These are phyloP conservation scores for Cuculus canorus DNA, from an alignment of 2,797 vertebrate species.

Conservation along the genomic window DNA sequence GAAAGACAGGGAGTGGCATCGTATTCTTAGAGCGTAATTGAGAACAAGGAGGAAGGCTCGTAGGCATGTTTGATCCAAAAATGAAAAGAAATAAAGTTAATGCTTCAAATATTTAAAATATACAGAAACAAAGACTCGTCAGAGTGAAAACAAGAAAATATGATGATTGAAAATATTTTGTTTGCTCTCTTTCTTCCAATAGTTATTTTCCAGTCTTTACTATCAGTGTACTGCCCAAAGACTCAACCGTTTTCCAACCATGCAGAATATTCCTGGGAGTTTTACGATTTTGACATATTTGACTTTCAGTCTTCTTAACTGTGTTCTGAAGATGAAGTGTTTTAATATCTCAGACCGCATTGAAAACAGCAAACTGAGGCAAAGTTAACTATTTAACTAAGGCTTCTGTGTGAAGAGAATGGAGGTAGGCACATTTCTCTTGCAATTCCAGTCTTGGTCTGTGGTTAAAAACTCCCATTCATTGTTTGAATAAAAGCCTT, in stretches of 20 bases:
- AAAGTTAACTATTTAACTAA: not conserved
- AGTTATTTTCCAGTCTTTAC: not conserved
- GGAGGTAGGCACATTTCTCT: not conserved
- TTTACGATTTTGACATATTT: not conserved
- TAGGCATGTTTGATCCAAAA: not conserved
- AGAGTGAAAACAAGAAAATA: not conserved
- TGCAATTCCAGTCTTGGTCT: not conserved
- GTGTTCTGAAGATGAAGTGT: not conserved
- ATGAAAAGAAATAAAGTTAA: not conserved
- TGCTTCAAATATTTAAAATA: not conserved
- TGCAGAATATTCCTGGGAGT: not conserved
- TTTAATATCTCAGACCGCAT: not conserved
- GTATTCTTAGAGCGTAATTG: not conserved
- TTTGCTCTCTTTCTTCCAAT: not conserved
- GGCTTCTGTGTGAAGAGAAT: not conserved
- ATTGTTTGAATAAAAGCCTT: constrained; percentile 4
- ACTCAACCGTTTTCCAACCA: not conserved
- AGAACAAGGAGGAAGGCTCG: not conserved
- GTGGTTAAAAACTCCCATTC: not conserved
- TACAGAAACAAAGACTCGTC: not conserved
- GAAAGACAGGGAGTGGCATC: not conserved
- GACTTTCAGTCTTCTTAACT: not conserved
- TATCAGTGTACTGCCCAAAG: not conserved
- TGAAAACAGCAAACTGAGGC: not conserved
- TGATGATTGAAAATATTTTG: not conserved